These are phyloP conservation scores for Halcyon chelicuti DNA, from an alignment of 2,797 vertebrate species.

Conservation along the genomic window DNA sequence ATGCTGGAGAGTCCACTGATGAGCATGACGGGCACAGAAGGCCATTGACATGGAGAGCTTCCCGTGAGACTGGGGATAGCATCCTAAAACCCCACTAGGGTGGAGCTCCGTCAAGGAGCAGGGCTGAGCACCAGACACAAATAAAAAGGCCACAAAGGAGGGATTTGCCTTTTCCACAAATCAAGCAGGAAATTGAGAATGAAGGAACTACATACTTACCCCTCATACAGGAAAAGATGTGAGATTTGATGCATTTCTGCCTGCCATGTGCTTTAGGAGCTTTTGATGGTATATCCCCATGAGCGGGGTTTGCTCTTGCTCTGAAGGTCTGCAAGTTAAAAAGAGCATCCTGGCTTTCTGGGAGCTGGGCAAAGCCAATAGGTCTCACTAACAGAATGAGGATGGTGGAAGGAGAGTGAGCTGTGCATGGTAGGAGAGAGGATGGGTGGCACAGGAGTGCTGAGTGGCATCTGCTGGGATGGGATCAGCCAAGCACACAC, in stretches of 20 bases:
- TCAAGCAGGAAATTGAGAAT: neutral
- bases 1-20: neutral
- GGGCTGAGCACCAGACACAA: neutral
- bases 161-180: neutral
- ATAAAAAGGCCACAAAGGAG: neutral
- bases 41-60: neutral
- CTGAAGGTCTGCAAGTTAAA: neutral
- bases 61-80: neutral
- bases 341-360: neutral
- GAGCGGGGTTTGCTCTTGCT: neutral
- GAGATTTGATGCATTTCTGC: neutral
- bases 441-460: accelerated
- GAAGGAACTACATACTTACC: neutral
- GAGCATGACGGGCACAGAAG: neutral
- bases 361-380: too few species aligned
- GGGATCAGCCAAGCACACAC: neutral
- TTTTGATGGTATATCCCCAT: neutral
- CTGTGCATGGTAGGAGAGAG: neutral
- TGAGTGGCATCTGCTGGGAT: too few species aligned
- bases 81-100: neutral
- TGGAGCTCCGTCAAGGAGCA: neutral
- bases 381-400: too few species aligned
- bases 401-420: too few species aligned
- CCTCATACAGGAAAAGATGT: neutral
- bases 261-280: neutral